phyloP scores from a whole-genome alignment of 2,888 invertebrate genomes.

The Caenorhabditis sp. region DNA sequence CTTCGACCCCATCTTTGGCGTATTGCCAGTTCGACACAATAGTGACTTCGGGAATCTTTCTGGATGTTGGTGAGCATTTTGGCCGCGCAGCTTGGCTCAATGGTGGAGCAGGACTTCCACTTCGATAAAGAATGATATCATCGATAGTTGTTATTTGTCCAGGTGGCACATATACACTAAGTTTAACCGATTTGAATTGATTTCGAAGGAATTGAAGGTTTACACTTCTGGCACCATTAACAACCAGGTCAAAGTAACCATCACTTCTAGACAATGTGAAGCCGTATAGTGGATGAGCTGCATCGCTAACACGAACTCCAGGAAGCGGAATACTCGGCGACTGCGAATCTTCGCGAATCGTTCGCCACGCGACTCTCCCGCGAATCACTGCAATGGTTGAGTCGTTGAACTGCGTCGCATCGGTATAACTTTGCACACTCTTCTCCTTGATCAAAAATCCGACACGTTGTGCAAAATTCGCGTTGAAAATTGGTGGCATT shows the following conservation, averaged over 20 bases:
- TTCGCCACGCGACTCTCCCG: slow-evolving; percentile 84
- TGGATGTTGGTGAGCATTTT: slow-evolving; percentile 35
- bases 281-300: slow-evolving; percentile 85
- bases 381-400: slow-evolving; percentile 98
- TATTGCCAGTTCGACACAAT: slow-evolving; percentile 42
- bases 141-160: slow-evolving; percentile 92
- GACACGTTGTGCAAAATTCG: slow-evolving; percentile 95
- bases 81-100: slow-evolving; percentile 20
- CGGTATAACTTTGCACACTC: slow-evolving; percentile 96
- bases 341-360: background rate
- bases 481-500: slow-evolving; percentile 93
- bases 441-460: slow-evolving; percentile 96
- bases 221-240: slow-evolving; percentile 89
- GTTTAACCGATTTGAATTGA: slow-evolving; percentile 77
- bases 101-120: background rate
- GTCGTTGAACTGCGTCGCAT: slow-evolving; percentile 95
- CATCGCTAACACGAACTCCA: slow-evolving; percentile 94
- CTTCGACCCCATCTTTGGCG: slow-evolving; percentile 20
- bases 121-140: slow-evolving; percentile 74
- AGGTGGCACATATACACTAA: slow-evolving; percentile 94
- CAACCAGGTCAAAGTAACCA: slow-evolving; percentile 91
- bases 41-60: slow-evolving; percentile 23
- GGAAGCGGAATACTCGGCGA: slow-evolving; percentile 89
- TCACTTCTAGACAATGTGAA: slow-evolving; percentile 76
- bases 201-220: slow-evolving; percentile 71